These are phyloP conservation scores for Blera fallax DNA, from an alignment of 2,888 invertebrate genomes.

Conservation along the genomic window DNA sequence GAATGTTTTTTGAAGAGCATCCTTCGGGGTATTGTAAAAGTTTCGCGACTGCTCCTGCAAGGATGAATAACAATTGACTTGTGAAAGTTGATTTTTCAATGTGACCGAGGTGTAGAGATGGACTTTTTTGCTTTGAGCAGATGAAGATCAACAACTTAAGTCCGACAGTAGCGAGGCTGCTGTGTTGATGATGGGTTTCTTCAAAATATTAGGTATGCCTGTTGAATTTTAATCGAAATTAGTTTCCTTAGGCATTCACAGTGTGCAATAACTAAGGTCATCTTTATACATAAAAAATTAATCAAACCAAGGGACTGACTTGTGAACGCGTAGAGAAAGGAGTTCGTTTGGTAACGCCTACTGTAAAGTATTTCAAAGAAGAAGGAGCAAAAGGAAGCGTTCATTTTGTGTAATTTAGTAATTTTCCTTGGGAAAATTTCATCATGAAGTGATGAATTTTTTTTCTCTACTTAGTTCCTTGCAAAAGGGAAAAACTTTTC, in stretches of 20 bases:
- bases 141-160: background rate
- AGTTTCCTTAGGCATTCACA: slow-evolving; percentile 2
- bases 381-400: background rate
- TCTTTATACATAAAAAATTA: background rate
- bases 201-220: slow-evolving; percentile 5
- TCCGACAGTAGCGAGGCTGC: background rate
- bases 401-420: background rate
- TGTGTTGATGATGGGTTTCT: background rate
- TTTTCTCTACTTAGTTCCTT: background rate
- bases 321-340: background rate
- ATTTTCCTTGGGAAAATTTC: background rate
- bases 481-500: background rate
- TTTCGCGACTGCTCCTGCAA: background rate
- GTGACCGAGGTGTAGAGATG: background rate
- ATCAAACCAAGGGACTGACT: background rate
- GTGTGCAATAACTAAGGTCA: background rate
- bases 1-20: slow-evolving; percentile 7
- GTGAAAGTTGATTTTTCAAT: slow-evolving; percentile 35
- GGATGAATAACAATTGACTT: slow-evolving; percentile 45
- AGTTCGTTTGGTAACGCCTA: background rate
- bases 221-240: slow-evolving; percentile 44
- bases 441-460: background rate
- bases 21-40: slow-evolving; percentile 9
- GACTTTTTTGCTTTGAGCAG: background rate
- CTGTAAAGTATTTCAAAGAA: background rate